Evolutionary conservation across 64 coral and sea anemone genomes (phyloP).

Genomic region (Pocillopora verrucosa): DNA sequence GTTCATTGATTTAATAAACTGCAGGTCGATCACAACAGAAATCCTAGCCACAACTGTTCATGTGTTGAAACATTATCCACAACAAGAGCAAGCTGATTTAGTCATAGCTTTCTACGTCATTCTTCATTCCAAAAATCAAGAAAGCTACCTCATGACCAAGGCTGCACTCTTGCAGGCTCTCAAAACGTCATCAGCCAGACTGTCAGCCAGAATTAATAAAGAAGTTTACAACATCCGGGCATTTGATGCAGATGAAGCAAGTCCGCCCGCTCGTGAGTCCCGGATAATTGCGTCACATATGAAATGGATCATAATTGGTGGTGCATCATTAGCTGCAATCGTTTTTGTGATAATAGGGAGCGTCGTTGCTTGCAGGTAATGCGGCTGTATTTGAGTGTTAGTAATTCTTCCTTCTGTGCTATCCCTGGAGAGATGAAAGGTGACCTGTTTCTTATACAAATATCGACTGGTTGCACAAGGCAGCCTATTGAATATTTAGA

Average conservation of each 20-base stretch:
- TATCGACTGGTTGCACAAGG: too few relatives aligned
- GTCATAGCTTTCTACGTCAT: constrained; percentile 28
- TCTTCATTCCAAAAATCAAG: not conserved
- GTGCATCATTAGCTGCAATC: not conserved
- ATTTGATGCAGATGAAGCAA: not conserved
- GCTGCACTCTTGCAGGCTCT: not conserved
- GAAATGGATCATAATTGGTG: constrained; percentile 29
- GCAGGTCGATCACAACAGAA: not conserved
- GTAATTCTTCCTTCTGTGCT: too few relatives aligned
- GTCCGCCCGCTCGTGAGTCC: not conserved
- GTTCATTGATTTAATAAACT: not conserved
- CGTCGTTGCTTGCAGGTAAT: constrained; percentile 11
- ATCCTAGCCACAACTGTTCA: not conserved
- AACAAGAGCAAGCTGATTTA: not conserved
- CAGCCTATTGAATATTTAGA: too few relatives aligned
- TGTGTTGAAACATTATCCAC: not conserved
- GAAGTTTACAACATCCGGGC: constrained; percentile 13
- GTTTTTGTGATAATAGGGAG: not conserved
- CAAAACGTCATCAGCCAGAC: not conserved
- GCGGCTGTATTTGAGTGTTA: too few relatives aligned
- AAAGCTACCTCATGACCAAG: not conserved
- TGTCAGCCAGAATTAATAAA: not conserved
- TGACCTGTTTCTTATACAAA: too few relatives aligned
- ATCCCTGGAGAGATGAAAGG: too few relatives aligned
- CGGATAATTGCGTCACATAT: not conserved